Evolutionary conservation across 64 coral and sea anemone species (phyloP), one percentile per base, ranked within the genome.

Genomic region (Montipora sp.): DNA sequence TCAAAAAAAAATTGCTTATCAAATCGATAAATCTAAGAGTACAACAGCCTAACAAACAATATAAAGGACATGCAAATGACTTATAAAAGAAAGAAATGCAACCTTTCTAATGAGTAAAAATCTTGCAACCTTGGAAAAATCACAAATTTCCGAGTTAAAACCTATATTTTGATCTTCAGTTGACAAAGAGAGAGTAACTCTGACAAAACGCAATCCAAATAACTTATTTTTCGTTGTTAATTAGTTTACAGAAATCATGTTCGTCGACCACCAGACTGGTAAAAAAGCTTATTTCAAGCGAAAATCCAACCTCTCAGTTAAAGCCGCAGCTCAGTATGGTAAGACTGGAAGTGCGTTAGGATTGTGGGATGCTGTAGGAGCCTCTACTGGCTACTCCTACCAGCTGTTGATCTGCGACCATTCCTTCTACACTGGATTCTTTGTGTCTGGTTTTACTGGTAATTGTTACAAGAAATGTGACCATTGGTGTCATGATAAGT

Each of bases 181-280:
- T 27, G 21, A 5, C 27, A 27, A 27, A 27, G 27, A 1, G 27
- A 27, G 27, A 0, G 27, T 27, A 27, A 27, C 27, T 27, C 27
- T 27, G 1, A 27, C 27, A 27, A 27, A 27, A 27, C 27, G 27
- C 27, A 27, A 27, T 21, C 10, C 20, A n/a, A 14, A 5, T 23
- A 21, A 15, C 3, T 0, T 49, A 7, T 73, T 19, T 21, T 13
- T 72, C 4, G 14, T 87, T 72, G 19, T 13, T 13, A 12, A 19
- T 47, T 48, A 76, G 71, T 89, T 89, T 22, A 89, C 71, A 59
- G 87, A 89, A 77, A 65, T 89, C 11, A 77, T 89, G 5, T 89
- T 89, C 11, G 16, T 77, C 3, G 82, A 84, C 49, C 87, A 77
- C 13, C 72, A 77, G 23, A 89, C 57, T 48, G 49, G 48, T 9